These are phyloP conservation scores for Schizothorax lantsangensis DNA, from an alignment of 2,797 vertebrate species.

Conservation along the genomic window DNA sequence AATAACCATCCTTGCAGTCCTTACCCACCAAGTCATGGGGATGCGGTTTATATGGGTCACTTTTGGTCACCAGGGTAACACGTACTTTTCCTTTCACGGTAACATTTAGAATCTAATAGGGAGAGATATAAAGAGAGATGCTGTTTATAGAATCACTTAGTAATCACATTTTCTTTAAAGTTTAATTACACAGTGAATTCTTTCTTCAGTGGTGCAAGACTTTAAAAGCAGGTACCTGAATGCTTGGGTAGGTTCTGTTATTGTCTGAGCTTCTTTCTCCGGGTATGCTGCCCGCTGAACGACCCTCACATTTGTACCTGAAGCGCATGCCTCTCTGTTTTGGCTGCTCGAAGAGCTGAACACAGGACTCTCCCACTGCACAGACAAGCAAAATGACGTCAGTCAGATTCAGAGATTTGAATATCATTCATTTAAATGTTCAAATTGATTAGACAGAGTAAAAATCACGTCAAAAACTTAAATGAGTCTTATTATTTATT, in stretches of 20 bases:
- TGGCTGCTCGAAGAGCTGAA: conserved; percentile 95
- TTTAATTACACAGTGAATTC: neutral
- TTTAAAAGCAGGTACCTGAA: conserved; percentile 82
- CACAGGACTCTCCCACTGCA: conserved; percentile 86
- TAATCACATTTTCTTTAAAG: neutral
- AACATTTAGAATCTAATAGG: conserved; percentile 87
- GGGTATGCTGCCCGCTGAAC: conserved; percentile 96
- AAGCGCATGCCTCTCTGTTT: conserved; percentile 97
- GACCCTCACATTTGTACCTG: conserved; percentile 96
- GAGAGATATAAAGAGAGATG: neutral
- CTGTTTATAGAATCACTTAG: neutral
- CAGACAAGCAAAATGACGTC: neutral
- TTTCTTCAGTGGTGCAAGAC: neutral
- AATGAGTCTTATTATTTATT: neutral
- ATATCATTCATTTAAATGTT: neutral
- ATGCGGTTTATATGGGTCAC: conserved; percentile 93
- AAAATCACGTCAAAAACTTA: neutral
- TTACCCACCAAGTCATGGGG: conserved; percentile 97
- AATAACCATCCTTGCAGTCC: conserved; percentile 96
- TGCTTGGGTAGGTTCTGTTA: conserved; percentile 93
- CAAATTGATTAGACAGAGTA: neutral
- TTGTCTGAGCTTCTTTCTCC: conserved; percentile 94
- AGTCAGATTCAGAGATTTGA: neutral
- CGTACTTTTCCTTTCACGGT: conserved; percentile 90
- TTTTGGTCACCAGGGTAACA: conserved; percentile 94